A percentile compares a stretch with the other conserved stretches of the same genome.
These are phyloP conservation scores for Sprattus sprattus DNA, from an alignment of 2,113 vertebrate genomes.

Conservation along the genomic window DNA sequence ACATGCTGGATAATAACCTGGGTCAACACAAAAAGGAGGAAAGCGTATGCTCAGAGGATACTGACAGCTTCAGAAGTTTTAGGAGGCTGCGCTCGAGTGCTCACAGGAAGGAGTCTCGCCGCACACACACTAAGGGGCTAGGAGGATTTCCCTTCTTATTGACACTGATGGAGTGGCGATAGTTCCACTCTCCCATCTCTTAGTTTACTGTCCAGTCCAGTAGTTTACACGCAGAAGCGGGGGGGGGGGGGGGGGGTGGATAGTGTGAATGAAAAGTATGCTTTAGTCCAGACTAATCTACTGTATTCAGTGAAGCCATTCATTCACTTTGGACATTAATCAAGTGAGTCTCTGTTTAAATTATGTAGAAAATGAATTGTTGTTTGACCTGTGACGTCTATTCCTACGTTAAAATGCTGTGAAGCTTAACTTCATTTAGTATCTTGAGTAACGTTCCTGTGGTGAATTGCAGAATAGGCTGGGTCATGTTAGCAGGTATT, in stretches of 20 bases:
- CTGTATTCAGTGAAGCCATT: neutral
- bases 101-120: conserved; percentile 24
- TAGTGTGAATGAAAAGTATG: neutral
- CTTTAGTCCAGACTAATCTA: neutral
- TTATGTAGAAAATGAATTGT: neutral
- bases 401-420: neutral
- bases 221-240: neutral
- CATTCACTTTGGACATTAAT: neutral
- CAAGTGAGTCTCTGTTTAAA: neutral
- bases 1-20: conserved; percentile 37
- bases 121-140: conserved; percentile 33
- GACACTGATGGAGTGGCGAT: conserved; percentile 35
- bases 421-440: neutral
- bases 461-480: neutral
- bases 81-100: conserved; percentile 42
- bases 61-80: conserved; percentile 46
- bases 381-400: neutral
- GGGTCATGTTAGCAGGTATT: neutral
- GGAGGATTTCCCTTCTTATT: conserved; percentile 45
- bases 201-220: neutral
- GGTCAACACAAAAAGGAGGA: conserved; percentile 37
- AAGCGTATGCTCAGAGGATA: conserved; percentile 39
- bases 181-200: neutral
- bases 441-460: neutral
- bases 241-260: neutral